These are phyloP conservation scores for Platygyra sinensis DNA, from an alignment of 64 coral and sea anemone species.

Conservation along the genomic window DNA sequence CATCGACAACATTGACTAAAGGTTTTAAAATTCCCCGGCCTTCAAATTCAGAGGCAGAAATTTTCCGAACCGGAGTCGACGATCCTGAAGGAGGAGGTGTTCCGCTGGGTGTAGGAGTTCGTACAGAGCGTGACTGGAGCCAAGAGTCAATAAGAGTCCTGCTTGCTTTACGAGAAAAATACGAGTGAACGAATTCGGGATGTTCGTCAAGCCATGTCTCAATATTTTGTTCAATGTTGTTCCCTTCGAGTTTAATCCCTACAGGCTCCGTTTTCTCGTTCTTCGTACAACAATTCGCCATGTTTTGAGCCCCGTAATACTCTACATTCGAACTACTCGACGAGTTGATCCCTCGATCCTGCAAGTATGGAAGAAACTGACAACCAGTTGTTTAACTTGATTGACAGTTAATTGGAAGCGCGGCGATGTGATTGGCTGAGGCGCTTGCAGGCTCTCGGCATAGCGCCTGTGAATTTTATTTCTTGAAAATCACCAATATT, in stretches of 20 bases:
- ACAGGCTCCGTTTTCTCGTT: conserved; percentile 84
- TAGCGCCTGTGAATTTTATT: conserved; percentile 7
- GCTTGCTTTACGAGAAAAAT: conserved; percentile 96
- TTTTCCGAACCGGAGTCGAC: conserved; percentile 96
- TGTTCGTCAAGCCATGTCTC: conserved; percentile 97
- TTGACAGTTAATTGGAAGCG: conserved; percentile 87
- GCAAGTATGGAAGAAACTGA: conserved; percentile 65
- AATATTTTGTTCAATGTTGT: conserved; percentile 78
- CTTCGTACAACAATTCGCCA: conserved; percentile 94
- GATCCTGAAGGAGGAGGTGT: conserved; percentile 94
- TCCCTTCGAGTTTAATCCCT: conserved; percentile 81
- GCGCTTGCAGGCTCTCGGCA: background rate
- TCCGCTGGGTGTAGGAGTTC: conserved; percentile 84
- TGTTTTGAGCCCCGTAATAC: conserved; percentile 27
- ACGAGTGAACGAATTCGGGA: conserved; percentile 98
- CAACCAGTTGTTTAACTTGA: conserved; percentile 99
- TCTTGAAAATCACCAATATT: conserved; percentile 24
- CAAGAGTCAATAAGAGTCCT: conserved; percentile 92
- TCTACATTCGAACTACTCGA: conserved; percentile 57
- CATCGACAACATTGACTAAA: conserved; percentile 94
- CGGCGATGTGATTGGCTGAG: conserved; percentile 63
- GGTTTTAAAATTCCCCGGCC: conserved; percentile 97
- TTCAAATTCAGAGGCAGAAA: conserved; percentile 99
- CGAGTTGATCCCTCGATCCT: conserved; percentile 20
- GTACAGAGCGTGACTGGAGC: conserved; percentile 82